Evolutionary conservation across 2,888 invertebrate genomes (phyloP).

Genomic region (Drosophila yooni): DNA sequence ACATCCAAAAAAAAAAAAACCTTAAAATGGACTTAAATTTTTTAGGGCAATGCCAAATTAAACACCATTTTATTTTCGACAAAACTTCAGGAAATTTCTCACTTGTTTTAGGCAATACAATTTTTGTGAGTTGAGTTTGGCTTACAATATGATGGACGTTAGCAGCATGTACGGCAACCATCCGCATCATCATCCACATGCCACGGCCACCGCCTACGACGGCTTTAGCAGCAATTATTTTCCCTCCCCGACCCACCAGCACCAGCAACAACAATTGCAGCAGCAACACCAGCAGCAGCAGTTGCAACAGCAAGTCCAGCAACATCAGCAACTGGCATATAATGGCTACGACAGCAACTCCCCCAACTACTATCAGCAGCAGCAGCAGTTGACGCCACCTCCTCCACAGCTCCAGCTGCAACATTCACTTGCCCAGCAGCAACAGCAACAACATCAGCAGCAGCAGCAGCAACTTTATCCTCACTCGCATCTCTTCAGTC

Average conservation of each 20-base stretch:
- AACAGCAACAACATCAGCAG: conserved; percentile 48
- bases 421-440: conserved; percentile 57
- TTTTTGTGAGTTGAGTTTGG: conserved; percentile 47
- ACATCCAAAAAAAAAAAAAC: background rate
- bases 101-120: conserved; percentile 45
- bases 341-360: conserved; percentile 79
- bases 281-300: conserved; percentile 68
- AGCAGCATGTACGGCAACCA: conserved; percentile 85
- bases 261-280: conserved; percentile 55
- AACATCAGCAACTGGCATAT: conserved; percentile 76
- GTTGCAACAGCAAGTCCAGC: conserved; percentile 62
- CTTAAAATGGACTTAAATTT: background rate
- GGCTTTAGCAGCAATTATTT: conserved; percentile 82
- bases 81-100: conserved; percentile 25
- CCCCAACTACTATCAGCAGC: conserved; percentile 71
- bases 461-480: conserved; percentile 77
- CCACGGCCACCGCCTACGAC: conserved; percentile 73
- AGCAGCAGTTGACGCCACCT: conserved; percentile 75
- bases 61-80: background rate
- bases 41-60: conserved; percentile 11
- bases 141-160: conserved; percentile 85
- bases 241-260: conserved; percentile 62
- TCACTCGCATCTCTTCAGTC: conserved; percentile 85
- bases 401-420: conserved; percentile 63
- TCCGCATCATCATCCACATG: conserved; percentile 84